phyloP scores from a whole-genome alignment of 2,888 invertebrate genomes.

The Anticlea derivata region DNA sequence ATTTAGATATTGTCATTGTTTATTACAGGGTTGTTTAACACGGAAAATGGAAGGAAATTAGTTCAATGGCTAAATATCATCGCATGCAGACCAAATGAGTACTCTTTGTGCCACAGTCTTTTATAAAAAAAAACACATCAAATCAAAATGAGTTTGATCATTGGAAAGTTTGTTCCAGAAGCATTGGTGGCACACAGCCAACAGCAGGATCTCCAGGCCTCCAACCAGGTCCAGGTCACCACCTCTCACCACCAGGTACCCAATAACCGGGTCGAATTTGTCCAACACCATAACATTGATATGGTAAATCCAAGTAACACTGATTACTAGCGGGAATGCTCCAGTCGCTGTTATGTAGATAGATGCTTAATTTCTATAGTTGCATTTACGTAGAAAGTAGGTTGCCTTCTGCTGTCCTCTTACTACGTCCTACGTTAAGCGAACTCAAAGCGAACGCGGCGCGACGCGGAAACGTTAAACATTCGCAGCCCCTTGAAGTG shows the following conservation, averaged over 20 bases:
- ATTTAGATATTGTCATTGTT: too few species aligned
- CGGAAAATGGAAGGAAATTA: too few species aligned
- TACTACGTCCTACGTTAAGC: too few species aligned
- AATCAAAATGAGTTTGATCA: background rate
- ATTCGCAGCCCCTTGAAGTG: too few species aligned
- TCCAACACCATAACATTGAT: conserved; percentile 83
- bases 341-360: conserved; percentile 46
- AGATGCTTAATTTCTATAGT: conserved; percentile 11
- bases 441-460: too few species aligned
- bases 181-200: conserved; percentile 77
- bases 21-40: too few species aligned
- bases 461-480: too few species aligned
- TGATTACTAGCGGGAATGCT: conserved; percentile 72
- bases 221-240: conserved; percentile 65
- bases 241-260: conserved; percentile 80
- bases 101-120: too few species aligned
- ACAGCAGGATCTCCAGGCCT: conserved; percentile 68
- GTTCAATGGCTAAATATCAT: too few species aligned
- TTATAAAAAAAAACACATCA: too few species aligned
- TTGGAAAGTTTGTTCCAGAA: conserved; percentile 47
- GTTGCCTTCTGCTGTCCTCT: background rate
- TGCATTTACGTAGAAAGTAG: conserved; percentile 5
- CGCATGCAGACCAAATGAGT: too few species aligned
- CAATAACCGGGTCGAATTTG: conserved; percentile 82
- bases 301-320: conserved; percentile 80